phyloP scores from a whole-genome alignment of 2,113 vertebrate genomes.

The Pteronura brasiliensis region DNA sequence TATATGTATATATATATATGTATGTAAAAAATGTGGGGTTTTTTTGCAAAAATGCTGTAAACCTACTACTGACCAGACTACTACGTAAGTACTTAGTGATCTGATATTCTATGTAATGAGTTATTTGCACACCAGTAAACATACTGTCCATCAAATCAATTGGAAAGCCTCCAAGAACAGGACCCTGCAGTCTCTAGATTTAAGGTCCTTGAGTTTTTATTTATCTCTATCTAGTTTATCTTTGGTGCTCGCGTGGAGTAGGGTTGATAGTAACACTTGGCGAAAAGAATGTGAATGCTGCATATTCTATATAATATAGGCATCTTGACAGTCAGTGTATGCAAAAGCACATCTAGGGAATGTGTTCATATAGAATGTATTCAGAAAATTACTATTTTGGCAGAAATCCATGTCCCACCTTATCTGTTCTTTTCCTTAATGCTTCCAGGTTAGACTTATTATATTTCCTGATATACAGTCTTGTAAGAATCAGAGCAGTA shows the following conservation, averaged over 20 bases:
- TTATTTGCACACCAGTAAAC: not conserved
- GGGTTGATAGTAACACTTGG: not conserved
- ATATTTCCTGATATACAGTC: not conserved
- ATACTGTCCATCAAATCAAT: not conserved
- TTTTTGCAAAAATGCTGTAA: not conserved
- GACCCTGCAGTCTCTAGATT: not conserved
- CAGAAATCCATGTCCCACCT: not conserved
- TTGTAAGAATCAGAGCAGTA: not conserved
- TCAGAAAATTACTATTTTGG: not conserved
- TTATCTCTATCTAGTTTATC: not conserved
- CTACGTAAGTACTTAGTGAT: not conserved
- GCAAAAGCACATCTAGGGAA: not conserved
- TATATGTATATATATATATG: no score
- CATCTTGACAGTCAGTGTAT: not conserved
- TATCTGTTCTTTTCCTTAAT: not conserved
- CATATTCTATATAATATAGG: not conserved
- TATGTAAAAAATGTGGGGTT: not conserved
- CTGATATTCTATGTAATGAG: not conserved
- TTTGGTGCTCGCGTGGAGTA: no score
- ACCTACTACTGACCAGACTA: not conserved
- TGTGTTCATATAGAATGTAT: rapidly evolving
- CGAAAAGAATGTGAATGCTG: not conserved
- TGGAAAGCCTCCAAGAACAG: not conserved
- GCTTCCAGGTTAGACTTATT: not conserved
- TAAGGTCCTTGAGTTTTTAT: not conserved